phyloP scores from a whole-genome alignment of 2,888 invertebrate genomes.

The Eristalis tenax region DNA sequence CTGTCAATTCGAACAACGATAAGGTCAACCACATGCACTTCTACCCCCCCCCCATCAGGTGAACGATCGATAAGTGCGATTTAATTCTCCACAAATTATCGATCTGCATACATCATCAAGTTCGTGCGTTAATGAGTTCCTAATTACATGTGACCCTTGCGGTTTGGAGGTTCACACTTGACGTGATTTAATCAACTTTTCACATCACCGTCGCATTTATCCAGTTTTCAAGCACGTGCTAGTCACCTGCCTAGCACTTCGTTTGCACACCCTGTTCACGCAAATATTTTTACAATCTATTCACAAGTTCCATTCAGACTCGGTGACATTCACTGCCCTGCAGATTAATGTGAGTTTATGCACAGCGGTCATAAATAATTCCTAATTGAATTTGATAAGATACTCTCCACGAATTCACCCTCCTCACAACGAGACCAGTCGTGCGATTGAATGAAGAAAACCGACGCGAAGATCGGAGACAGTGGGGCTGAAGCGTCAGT shows the following conservation, averaged over 20 bases:
- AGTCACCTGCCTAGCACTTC: conserved; percentile 28
- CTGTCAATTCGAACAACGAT: background rate
- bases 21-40: background rate
- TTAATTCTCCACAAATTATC: background rate
- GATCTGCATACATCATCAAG: background rate
- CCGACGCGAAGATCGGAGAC: background rate
- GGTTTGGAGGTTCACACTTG: background rate
- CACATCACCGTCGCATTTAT: background rate
- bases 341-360: conserved; percentile 17
- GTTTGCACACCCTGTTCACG: background rate
- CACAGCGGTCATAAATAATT: conserved; percentile 50
- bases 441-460: conserved; percentile 24
- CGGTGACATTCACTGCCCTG: background rate
- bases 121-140: background rate
- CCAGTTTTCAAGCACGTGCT: conserved; percentile 38
- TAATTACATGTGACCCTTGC: background rate
- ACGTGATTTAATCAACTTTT: conserved; percentile 15
- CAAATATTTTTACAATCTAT: conserved; percentile 50
- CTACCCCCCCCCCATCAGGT: background rate
- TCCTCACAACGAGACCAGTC: background rate
- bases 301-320: conserved; percentile 14
- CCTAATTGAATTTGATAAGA: conserved; percentile 67
- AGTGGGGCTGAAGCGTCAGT: background rate
- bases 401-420: conserved; percentile 20
- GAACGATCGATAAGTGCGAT: background rate